A percentile compares a stretch with the other conserved stretches of the same genome.
Evolutionary conservation across 1,140 invertebrate species (phyloP).

Genomic region (Agraylea sexmaculata): DNA sequence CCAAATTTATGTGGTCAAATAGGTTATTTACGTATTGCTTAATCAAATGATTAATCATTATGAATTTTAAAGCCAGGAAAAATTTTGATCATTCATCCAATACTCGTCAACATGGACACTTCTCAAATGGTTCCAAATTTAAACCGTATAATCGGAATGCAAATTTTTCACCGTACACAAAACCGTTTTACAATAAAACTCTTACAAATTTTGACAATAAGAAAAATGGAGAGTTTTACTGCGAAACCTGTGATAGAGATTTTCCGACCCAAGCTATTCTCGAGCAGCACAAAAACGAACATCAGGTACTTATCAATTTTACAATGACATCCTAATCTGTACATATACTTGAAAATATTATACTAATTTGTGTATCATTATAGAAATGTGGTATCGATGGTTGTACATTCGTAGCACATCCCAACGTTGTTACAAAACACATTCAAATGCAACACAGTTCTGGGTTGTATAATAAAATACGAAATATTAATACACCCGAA

Average conservation of each 20-base stretch:
- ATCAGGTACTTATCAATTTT: slow-evolving; percentile 37
- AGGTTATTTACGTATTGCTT: too few relatives aligned
- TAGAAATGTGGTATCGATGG: slow-evolving; percentile 61
- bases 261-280: slow-evolving; percentile 48
- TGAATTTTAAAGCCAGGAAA: too few relatives aligned
- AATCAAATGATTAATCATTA: too few relatives aligned
- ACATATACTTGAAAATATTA: slow-evolving; percentile 1
- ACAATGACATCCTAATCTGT: slow-evolving; percentile 1
- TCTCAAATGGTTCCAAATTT: too few relatives aligned
- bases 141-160: too few relatives aligned
- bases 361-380: slow-evolving; percentile 19
- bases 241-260: slow-evolving; percentile 65
- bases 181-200: too few relatives aligned
- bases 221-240: too few relatives aligned
- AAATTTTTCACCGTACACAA: too few relatives aligned
- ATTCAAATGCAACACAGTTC: slow-evolving; percentile 67
- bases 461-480: slow-evolving; percentile 65
- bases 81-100: too few relatives aligned
- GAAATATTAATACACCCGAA: slow-evolving; percentile 58
- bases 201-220: too few relatives aligned
- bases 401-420: slow-evolving; percentile 69
- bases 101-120: too few relatives aligned
- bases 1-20: too few relatives aligned
- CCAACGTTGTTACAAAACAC: slow-evolving; percentile 66
- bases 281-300: slow-evolving; percentile 51